These are phyloP conservation scores for Aplochiton taeniatus DNA, from an alignment of 2,797 vertebrate species.

Conservation along the genomic window DNA sequence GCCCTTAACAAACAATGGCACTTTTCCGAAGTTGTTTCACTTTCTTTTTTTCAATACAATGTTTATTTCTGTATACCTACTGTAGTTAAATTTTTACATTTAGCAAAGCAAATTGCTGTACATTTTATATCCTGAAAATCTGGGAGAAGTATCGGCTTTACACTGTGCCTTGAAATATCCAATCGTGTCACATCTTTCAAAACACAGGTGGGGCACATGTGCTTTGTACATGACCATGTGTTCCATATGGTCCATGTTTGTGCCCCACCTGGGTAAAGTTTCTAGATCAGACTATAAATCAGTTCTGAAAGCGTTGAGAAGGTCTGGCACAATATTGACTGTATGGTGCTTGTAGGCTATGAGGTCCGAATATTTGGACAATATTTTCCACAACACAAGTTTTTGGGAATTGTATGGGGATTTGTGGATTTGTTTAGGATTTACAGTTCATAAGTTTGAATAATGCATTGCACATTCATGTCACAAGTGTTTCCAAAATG, in stretches of 20 bases:
- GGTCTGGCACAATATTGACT: constrained; percentile 38
- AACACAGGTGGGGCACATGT: constrained; percentile 22
- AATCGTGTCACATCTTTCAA: constrained; percentile 16
- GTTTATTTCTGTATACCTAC: constrained; percentile 12
- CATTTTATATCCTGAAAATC: constrained; percentile 25
- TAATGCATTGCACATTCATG: constrained; percentile 16
- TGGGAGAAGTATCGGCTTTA: constrained; percentile 41
- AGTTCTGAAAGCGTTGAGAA: constrained; percentile 19
- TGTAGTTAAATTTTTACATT: not conserved
- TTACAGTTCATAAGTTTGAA: constrained; percentile 27
- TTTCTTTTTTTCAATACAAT: constrained; percentile 10
- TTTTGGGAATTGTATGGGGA: not conserved
- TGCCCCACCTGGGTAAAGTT: not conserved
- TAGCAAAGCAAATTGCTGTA: constrained; percentile 8
- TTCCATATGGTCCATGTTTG: not conserved
- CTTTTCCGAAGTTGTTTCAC: constrained; percentile 5
- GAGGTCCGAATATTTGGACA: not conserved
- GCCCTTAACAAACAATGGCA: not conserved
- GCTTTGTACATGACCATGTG: constrained; percentile 24
- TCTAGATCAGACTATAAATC: constrained; percentile 9
- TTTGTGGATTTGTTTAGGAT: constrained; percentile 21
- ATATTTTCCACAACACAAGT: too few species aligned
- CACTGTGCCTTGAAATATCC: constrained; percentile 22
- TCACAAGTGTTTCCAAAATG: constrained; percentile 31
- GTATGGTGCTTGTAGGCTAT: constrained; percentile 10